A percentile compares a stretch with the other conserved stretches of the same genome.
Conservation (phyloP, 2,888 invertebrate species). For the Ectemnius cavifrons region DNA sequence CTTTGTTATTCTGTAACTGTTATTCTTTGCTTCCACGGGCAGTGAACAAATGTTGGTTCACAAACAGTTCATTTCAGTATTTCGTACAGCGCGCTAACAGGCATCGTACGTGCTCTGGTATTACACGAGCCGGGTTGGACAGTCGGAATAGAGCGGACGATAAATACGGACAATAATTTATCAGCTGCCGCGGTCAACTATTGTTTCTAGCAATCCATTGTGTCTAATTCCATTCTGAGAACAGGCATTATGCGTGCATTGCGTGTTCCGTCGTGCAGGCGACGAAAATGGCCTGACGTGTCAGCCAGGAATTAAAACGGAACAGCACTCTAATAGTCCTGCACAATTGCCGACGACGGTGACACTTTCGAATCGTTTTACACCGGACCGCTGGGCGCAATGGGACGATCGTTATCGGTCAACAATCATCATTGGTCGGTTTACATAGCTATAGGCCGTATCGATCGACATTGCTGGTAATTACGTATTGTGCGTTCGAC, state of each 20-base stretch:
- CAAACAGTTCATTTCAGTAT: too few relatives aligned
- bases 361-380: constrained; percentile 51
- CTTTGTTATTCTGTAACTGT: too few relatives aligned
- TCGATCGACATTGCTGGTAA: constrained; percentile 60
- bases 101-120: too few relatives aligned
- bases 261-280: constrained; percentile 34
- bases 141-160: too few relatives aligned
- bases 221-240: constrained; percentile 15
- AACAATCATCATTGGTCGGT: constrained; percentile 57
- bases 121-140: too few relatives aligned
- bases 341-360: constrained; percentile 32
- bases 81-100: too few relatives aligned
- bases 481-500: constrained; percentile 57
- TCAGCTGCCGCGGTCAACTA: too few relatives aligned
- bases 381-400: constrained; percentile 27
- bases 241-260: constrained; percentile 28
- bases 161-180: too few relatives aligned
- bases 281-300: constrained; percentile 40
- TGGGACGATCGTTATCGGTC: constrained; percentile 57
- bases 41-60: too few relatives aligned
- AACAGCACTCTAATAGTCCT: not conserved
- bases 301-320: constrained; percentile 23
- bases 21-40: too few relatives aligned
- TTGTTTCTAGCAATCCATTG: not conserved
- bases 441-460: constrained; percentile 48